Evolutionary conservation across 2,888 invertebrate genomes (phyloP).

Genomic region (Listrodromus nycthemerus): DNA sequence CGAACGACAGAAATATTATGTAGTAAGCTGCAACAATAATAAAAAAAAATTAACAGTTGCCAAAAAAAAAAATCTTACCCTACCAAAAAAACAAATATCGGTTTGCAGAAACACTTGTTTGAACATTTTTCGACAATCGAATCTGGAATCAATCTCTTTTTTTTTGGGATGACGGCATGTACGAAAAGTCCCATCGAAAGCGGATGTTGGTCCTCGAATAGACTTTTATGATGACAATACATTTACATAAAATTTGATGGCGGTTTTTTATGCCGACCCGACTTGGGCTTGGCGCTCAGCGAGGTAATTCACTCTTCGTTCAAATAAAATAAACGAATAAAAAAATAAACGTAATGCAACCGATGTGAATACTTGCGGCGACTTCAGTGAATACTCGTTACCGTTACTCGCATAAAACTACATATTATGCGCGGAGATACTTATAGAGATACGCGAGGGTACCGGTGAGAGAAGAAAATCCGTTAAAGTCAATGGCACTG

Average conservation of each 20-base stretch:
- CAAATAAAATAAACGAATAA: background rate
- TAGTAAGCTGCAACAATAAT: conserved; percentile 90
- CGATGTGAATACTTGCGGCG: background rate
- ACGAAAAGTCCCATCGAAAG: too few species aligned
- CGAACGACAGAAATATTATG: conserved; percentile 95
- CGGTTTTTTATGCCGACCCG: too few species aligned
- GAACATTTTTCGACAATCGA: too few species aligned
- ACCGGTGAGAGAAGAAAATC: conserved; percentile 48
- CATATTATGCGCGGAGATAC: background rate
- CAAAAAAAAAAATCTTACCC: background rate
- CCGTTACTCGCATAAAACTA: background rate
- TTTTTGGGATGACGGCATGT: too few species aligned
- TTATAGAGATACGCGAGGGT: background rate
- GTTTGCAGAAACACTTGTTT: background rate
- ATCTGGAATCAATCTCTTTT: too few species aligned
- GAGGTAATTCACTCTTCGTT: too few species aligned
- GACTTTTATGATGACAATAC: too few species aligned
- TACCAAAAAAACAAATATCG: background rate
- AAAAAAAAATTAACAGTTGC: background rate
- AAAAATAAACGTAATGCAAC: background rate
- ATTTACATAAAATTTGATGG: too few species aligned
- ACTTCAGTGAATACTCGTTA: background rate
- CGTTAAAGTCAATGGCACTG: conserved; percentile 71
- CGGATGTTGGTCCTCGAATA: too few species aligned
- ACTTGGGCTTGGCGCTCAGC: too few species aligned